Evolutionary conservation across 1,140 invertebrate species (phyloP), one percentile per base, ranked within the genome.

Genomic region (Bombus waltoni): DNA sequence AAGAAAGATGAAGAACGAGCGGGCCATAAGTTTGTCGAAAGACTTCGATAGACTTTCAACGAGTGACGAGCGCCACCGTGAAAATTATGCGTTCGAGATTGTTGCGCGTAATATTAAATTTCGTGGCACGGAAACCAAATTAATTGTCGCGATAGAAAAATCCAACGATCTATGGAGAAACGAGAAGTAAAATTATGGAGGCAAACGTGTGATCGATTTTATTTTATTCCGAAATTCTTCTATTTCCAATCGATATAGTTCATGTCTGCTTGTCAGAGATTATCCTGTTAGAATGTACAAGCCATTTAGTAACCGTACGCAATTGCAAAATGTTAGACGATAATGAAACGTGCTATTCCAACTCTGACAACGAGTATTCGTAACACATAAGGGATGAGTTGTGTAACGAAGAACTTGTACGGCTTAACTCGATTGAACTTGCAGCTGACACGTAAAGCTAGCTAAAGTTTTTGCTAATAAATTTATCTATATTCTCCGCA

Each of bases 401-500:
- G 57, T 77, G 28, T 42, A 77, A 77, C 38, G 38, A 65, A 32
- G 57, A 65, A 77, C 75, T 65, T 42, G 38, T 8, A 32, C 38
- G 32, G 40, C 38, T 65, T 65, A 42, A 62, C 38, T 40, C 28
- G 59, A 65, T 65, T 65, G 42, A 78, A 78, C 75, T 78, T 13
- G 15, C 2, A 40, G 38, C 25, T 65, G 25, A 25, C 38, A 28
- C 28, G 25, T 15, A 9, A 65, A 77, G 42, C 75, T 65, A 11
- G 57, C 25, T 35, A 22, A 38, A 62, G 25, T n/a, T 77, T 77
- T 62, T 42, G 57, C 28, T 77, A 77, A 77, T 77, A 77, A 62
- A 42, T 77, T 38, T 77, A 42, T 77, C 40, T 22, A 11, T 62
- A 62, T 35, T 77, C 3, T 25, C 6, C 1, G 11, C 13, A n/a